Conservation (phyloP, 2,888 invertebrate genomes). For the Aleiodes testaceus region DNA sequence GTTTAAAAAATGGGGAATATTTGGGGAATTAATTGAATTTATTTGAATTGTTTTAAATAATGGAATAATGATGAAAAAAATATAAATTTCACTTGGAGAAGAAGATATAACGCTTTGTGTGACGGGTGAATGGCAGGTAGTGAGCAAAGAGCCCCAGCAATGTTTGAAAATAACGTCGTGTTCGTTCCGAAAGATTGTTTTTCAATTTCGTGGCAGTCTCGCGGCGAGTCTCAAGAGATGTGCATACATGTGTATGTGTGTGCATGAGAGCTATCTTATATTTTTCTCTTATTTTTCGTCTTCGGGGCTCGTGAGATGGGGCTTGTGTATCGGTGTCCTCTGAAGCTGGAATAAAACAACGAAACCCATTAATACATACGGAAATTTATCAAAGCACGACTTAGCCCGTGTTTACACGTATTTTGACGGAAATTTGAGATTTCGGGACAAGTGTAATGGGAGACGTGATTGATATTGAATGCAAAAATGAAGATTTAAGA, state of each 20-base stretch:
- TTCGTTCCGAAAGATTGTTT: slow-evolving; percentile 52
- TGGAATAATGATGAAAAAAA: slow-evolving; percentile 9
- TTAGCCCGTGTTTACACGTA: slow-evolving; percentile 15
- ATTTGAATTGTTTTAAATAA: too few species aligned
- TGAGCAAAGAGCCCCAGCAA: slow-evolving; percentile 50
- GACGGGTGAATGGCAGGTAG: slow-evolving; percentile 53
- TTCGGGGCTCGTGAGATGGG: slow-evolving; percentile 15
- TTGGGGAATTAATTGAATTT: too few species aligned
- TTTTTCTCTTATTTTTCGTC: slow-evolving; percentile 34
- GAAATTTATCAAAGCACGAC: slow-evolving; percentile 31
- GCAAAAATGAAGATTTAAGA: too few species aligned
- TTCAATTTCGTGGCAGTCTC: slow-evolving; percentile 48
- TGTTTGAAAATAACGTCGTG: slow-evolving; percentile 57
- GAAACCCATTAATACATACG: slow-evolving; percentile 27
- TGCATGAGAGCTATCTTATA: slow-evolving; percentile 15
- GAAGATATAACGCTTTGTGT: slow-evolving; percentile 32
- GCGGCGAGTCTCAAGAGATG: slow-evolving; percentile 23
- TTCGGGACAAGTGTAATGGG: not conserved
- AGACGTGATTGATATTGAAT: not conserved
- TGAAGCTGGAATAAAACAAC: slow-evolving; percentile 18
- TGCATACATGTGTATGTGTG: not conserved
- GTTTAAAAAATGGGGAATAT: too few species aligned
- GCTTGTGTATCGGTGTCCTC: slow-evolving; percentile 19
- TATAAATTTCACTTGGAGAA: not conserved
- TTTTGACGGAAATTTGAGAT: not conserved